Evolutionary conservation across 2,888 invertebrate genomes (phyloP).

Genomic region (Sarcophaga subvicina): DNA sequence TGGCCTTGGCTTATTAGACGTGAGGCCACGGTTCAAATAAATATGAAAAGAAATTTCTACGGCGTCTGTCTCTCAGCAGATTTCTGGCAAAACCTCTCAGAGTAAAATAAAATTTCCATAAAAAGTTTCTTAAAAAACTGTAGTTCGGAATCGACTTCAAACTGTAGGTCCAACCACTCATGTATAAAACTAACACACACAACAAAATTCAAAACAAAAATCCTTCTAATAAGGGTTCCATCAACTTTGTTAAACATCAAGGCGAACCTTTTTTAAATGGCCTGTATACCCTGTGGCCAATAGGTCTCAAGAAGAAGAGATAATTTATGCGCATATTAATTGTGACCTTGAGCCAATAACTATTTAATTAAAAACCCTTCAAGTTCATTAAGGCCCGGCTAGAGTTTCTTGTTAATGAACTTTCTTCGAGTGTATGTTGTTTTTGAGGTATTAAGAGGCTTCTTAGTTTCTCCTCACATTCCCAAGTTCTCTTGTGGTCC

Average conservation of each 20-base stretch:
- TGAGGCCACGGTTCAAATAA: too few relatives aligned
- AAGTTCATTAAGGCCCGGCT: constrained; percentile 11
- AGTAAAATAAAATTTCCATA: too few relatives aligned
- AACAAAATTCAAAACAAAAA: neutral
- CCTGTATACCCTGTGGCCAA: neutral
- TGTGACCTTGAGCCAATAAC: constrained; percentile 30
- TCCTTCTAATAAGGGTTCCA: constrained; percentile 16
- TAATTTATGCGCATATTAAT: constrained; percentile 49
- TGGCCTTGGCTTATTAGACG: too few relatives aligned
- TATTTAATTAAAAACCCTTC: constrained; percentile 24
- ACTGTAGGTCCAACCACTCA: too few relatives aligned
- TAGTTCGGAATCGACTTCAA: too few relatives aligned
- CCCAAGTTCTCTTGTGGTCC: neutral
- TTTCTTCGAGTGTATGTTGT: neutral
- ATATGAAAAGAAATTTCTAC: too few relatives aligned
- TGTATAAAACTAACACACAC: too few relatives aligned
- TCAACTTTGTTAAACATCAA: neutral
- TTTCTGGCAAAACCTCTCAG: too few relatives aligned
- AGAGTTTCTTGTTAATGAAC: constrained; percentile 26
- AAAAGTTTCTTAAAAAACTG: too few relatives aligned
- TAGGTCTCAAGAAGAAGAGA: neutral
- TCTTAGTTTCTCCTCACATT: neutral
- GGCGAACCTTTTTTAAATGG: too few relatives aligned
- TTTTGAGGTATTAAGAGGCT: neutral
- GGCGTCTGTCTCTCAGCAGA: too few relatives aligned